phyloP scores from a whole-genome alignment of 2,888 invertebrate genomes.

The Osedax frankpressi region DNA sequence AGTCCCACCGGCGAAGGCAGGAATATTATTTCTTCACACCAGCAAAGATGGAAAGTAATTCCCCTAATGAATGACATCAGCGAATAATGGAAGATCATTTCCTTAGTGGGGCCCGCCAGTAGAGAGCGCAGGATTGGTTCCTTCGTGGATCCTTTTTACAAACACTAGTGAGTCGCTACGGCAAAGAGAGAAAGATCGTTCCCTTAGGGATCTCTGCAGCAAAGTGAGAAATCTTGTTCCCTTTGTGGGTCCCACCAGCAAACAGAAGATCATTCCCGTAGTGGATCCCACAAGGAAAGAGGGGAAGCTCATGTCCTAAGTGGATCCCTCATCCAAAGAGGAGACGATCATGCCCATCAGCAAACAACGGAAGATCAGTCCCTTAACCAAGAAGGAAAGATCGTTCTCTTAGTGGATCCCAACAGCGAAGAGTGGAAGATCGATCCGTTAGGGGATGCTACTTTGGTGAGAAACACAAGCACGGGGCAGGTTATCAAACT shows the following conservation, averaged over 20 bases:
- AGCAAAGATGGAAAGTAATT: neutral
- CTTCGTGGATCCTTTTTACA: neutral
- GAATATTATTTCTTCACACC: neutral
- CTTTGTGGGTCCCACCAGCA: too few relatives aligned
- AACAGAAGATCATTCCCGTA: neutral
- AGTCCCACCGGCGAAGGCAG: too few relatives aligned
- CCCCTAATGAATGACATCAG: neutral
- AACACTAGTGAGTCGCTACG: too few relatives aligned
- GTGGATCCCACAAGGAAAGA: neutral
- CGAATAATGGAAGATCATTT: neutral
- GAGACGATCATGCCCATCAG: neutral
- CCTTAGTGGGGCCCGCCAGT: neutral
- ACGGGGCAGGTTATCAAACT: neutral
- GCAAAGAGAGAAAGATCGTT: neutral
- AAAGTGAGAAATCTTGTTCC: too few relatives aligned
- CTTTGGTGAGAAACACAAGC: neutral
- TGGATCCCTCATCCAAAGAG: neutral
- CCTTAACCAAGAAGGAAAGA: too few relatives aligned
- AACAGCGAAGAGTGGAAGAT: too few relatives aligned
- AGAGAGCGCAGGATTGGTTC: neutral
- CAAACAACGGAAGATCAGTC: too few relatives aligned
- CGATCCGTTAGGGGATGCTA: conserved; percentile 3
- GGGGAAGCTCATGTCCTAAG: neutral
- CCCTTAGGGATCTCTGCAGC: too few relatives aligned
- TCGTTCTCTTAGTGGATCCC: too few relatives aligned